Conservation (phyloP, 2,113 vertebrate genomes). For the Chloebia gouldiae region DNA sequence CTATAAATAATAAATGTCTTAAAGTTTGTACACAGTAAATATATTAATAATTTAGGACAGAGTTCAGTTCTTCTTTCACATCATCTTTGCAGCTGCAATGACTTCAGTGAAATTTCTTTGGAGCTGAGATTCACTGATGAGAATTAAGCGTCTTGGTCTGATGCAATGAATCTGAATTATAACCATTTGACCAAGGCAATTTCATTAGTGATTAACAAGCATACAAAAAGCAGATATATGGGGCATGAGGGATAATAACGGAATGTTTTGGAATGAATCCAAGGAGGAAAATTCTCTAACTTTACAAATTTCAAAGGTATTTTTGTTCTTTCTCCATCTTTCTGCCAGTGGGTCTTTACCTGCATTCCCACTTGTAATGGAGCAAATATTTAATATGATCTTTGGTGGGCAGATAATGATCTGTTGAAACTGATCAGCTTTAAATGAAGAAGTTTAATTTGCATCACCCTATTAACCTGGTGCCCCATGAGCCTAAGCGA, state of each 20-base stretch:
- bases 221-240: background rate
- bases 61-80: background rate
- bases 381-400: background rate
- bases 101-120: slow-evolving; percentile 5
- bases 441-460: background rate
- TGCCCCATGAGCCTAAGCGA: background rate
- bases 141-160: background rate
- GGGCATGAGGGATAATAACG: background rate
- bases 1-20: background rate
- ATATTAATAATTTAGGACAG: background rate
- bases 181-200: background rate
- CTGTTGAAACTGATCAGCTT: background rate
- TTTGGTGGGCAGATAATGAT: background rate
- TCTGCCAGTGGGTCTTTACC: background rate
- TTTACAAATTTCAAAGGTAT: background rate
- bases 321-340: background rate
- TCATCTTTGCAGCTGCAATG: background rate
- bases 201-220: slow-evolving; percentile 12
- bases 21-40: background rate
- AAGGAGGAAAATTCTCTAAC: background rate
- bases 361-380: background rate
- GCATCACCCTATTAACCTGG: background rate
- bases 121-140: background rate
- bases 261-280: background rate
- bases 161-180: background rate